phyloP scores from a whole-genome alignment of 2,113 vertebrate genomes.

The Orientallactaga bullata region DNA sequence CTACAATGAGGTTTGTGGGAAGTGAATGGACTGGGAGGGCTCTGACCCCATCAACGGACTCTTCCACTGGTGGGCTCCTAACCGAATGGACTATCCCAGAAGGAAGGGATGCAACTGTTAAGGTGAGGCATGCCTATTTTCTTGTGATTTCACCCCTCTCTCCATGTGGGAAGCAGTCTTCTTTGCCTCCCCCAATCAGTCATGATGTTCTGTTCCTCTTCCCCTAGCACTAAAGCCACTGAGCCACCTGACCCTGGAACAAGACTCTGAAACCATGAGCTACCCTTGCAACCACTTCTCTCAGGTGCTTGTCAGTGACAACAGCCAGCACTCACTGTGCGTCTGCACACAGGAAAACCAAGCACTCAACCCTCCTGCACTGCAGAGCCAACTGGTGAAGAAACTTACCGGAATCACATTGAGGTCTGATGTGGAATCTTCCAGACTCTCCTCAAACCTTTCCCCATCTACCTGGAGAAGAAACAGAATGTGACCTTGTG shows the following conservation, averaged over 20 bases:
- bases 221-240: not conserved
- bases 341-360: not conserved
- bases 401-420: constrained; percentile 82
- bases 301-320: not conserved
- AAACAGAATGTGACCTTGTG: not conserved
- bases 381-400: not conserved
- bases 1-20: not conserved
- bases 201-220: not conserved
- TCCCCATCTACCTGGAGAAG: constrained; percentile 84
- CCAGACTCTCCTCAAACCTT: constrained; percentile 81
- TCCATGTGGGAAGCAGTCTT: not conserved
- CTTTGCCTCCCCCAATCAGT: not conserved
- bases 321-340: no score
- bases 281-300: not conserved
- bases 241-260: no score
- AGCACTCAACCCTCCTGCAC: no score
- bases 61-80: no score
- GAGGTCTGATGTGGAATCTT: constrained; percentile 82
- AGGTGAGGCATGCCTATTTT: no score
- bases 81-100: not conserved
- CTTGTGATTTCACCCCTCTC: not conserved
- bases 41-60: not conserved
- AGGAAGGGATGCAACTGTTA: not conserved
- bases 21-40: not conserved
- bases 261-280: not conserved